A percentile compares a stretch with the other conserved stretches of the same genome.
phyloP scores from a whole-genome alignment of 37 sponge, comb jelly and placozoan genomes.

The Dysidea cf. avara region DNA sequence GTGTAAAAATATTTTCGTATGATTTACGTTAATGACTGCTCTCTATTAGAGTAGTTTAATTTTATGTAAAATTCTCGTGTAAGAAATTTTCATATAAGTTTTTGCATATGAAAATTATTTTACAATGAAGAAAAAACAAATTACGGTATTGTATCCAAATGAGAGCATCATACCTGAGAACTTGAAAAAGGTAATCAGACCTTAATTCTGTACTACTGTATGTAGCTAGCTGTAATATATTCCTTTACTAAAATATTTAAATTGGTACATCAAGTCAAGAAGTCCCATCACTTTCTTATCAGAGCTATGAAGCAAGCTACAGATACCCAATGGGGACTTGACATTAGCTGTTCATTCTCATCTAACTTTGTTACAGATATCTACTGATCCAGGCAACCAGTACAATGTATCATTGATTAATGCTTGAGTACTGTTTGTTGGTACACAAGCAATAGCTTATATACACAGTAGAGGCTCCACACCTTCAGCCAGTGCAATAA shows the following conservation, averaged over 20 bases:
- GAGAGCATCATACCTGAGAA: constrained; percentile 72
- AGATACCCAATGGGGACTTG: constrained; percentile 29
- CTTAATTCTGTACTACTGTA: too few relatives aligned
- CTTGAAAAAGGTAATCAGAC: constrained; percentile 81
- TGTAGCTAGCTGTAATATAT: neutral
- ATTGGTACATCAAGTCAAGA: constrained; percentile 81
- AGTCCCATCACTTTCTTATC: constrained; percentile 88
- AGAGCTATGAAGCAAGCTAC: constrained; percentile 78
- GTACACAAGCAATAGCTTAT: constrained; percentile 87
- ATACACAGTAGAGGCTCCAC: constrained; percentile 76
- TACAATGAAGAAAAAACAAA: too few relatives aligned
- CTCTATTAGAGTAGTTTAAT: too few relatives aligned
- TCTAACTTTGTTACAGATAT: constrained; percentile 55
- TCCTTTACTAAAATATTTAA: constrained; percentile 60
- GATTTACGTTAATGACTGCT: too few relatives aligned
- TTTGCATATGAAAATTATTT: too few relatives aligned
- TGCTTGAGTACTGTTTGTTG: constrained; percentile 91
- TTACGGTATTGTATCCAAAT: too few relatives aligned
- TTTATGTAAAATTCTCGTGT: too few relatives aligned
- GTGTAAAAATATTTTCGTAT: too few relatives aligned
- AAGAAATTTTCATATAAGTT: too few relatives aligned
- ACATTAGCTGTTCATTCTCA: too few relatives aligned
- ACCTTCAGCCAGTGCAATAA: constrained; percentile 80
- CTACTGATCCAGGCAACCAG: constrained; percentile 80
- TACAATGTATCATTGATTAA: constrained; percentile 96